These are phyloP conservation scores for Oscheius onirici DNA, from an alignment of 2,888 invertebrate genomes.

Conservation along the genomic window DNA sequence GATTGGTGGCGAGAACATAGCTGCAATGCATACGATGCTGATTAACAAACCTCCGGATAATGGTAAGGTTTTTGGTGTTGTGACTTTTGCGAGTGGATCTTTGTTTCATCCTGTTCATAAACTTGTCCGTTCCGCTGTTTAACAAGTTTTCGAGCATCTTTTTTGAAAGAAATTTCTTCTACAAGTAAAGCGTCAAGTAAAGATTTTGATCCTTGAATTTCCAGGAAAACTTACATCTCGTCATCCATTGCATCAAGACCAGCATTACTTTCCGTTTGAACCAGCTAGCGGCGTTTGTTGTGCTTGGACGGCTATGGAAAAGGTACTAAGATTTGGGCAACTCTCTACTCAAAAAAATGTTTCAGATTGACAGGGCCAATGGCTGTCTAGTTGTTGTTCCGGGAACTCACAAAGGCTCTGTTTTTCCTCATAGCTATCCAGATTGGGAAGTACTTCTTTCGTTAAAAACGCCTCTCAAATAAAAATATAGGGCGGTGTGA, in stretches of 20 bases:
- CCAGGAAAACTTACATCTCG: conserved; percentile 71
- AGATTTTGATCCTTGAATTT: too few species aligned
- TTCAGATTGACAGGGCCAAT: conserved; percentile 76
- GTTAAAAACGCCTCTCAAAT: too few species aligned
- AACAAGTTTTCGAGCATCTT: too few species aligned
- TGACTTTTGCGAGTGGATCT: too few species aligned
- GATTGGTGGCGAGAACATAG: conserved; percentile 75
- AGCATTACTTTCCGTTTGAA: conserved; percentile 89
- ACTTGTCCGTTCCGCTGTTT: too few species aligned
- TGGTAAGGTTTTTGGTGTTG: conserved; percentile 68
- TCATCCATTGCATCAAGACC: conserved; percentile 79
- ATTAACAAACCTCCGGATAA: conserved; percentile 88
- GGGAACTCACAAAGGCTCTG: conserved; percentile 79
- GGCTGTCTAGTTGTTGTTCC: conserved; percentile 86
- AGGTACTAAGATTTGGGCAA: conserved; percentile 72
- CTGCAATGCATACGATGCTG: conserved; percentile 85
- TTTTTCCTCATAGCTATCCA: conserved; percentile 81
- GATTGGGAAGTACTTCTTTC: conserved; percentile 75
- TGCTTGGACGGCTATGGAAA: conserved; percentile 88
- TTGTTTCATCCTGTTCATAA: too few species aligned
- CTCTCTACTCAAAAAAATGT: not conserved
- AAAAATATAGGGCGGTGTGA: conserved; percentile 75
- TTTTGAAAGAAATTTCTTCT: too few species aligned
- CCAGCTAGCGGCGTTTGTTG: conserved; percentile 84
- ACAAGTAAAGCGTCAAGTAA: too few species aligned